A percentile compares a stretch with the other conserved stretches of the same genome.
phyloP scores from a whole-genome alignment of 2,888 invertebrate genomes.

The Odontomyia ornata region DNA sequence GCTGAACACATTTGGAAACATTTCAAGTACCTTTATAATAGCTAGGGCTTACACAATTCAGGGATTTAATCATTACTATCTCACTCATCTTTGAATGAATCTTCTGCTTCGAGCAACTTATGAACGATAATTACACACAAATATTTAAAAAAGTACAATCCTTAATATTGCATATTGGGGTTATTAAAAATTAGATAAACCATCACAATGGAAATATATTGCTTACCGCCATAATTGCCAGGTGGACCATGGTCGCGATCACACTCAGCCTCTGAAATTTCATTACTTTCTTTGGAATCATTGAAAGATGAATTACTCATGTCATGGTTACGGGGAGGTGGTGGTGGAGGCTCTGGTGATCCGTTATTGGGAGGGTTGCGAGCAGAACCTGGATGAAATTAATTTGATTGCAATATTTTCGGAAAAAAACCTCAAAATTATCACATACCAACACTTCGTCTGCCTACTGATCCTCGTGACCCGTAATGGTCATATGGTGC shows the following conservation, averaged over 20 bases:
- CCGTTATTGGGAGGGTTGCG: conserved; percentile 65
- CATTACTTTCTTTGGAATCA: conserved; percentile 93
- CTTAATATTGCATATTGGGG: no score
- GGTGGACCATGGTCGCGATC: conserved; percentile 85
- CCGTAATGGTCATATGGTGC: conserved; percentile 92
- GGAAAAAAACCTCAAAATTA: no score
- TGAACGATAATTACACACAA: no score
- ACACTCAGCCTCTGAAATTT: conserved; percentile 93
- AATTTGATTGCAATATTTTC: conserved; percentile 10
- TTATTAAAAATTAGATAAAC: no score
- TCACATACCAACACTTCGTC: conserved; percentile 67
- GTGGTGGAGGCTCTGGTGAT: conserved; percentile 75
- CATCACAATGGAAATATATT: background rate
- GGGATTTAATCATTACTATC: background rate
- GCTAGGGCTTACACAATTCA: no score
- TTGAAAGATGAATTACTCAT: conserved; percentile 84
- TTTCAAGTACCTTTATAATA: no score
- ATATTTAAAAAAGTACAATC: no score
- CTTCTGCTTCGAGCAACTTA: conserved; percentile 61
- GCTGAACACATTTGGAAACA: no score
- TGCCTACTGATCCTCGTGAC: conserved; percentile 83
- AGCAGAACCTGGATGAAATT: conserved; percentile 59
- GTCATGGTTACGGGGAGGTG: conserved; percentile 85
- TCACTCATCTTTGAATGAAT: conserved; percentile 59
- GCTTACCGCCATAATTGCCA: conserved; percentile 82